Evolutionary conservation across 2,113 vertebrate genomes (phyloP), one percentile per base, ranked within the genome.

Genomic region (Ictidomys tridecemlineatus): DNA sequence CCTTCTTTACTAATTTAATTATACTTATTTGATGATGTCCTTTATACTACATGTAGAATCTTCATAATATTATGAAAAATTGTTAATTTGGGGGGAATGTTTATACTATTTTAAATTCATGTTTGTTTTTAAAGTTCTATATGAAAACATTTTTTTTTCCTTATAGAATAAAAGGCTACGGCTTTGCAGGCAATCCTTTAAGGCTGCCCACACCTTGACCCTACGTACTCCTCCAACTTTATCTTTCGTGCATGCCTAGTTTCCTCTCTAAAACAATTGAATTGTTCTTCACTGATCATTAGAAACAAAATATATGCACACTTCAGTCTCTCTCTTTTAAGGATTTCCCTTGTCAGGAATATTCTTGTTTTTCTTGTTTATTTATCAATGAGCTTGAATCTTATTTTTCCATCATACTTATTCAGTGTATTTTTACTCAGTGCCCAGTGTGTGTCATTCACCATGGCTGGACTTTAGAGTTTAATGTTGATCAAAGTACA

Each of bases 81-180:
- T 84, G n/a, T 88, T 96, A 63, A 79, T 76, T 77, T 94, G 30
- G 83, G 93, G 9, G n/a, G 69, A 95, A 69, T 5, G n/a, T 48
- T 56, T 93, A 9, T 82, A 42, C 5, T 83, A 4, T 83, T 97
- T 93, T 88, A 82, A 92, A 84, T 93, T 91, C 28, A 79, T n/a
- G 8, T 90, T 83, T 20, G 30, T 53, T 93, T 84, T 88, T 28
- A 11, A 95, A 80, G 32, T 37, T 53, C 4, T 3, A 34, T 10
- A n/a, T 70, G 45, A 30, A 70, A 63, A 77, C 30, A 20, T 20
- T 26, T 45, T 26, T 65, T 70, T 79, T 69, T 58, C 53, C 4
- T 56, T 51, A 30, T 51, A 5, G 56, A 17, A 58, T 56, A 78
- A 22, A 34, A 73, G 70, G 5, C 30, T 70, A 26, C 58, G 42